Base-by-base conservation (phyloP, 2,888 invertebrate species). In the Drosophila sordidula region DNA sequence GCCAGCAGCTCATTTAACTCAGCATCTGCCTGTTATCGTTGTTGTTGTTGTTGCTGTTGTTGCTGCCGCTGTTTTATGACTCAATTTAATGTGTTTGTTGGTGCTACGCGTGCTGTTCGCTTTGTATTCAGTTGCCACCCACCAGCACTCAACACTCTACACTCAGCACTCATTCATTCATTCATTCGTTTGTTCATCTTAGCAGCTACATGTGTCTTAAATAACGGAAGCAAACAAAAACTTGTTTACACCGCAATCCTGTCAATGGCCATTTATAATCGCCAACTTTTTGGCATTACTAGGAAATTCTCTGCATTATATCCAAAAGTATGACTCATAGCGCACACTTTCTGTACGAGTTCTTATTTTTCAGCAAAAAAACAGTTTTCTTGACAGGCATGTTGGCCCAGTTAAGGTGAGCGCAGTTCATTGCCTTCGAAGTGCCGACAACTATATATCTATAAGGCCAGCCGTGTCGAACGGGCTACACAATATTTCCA, bases 81-180 rank as follows among this genome's bases (percentile, higher is more conserved):
- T 84, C 84, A 84, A 87, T 87, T 87, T 77, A 71, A 75, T 78
- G 77, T 64, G 70, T 85, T 83, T 80, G 75, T 79, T 75, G 70
- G 51, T 61, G 59, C 26, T 77, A 66, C 72, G 74, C 84, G 84
- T 83, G 84, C 75, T 76, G 70, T 42, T 64, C 56, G 47, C 54
- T 70, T 75, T 75, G 70, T 69, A 76, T 66, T 50, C 62, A 62
- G 45, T 34, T 55, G 72, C 81, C 76, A 78, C 78, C 71, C 80
- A 86, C 68, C 49, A 52, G 6, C 57, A 42, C 50, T 49, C 58
- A 50, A 11, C 49, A 44, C 45, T 26, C 51, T 36, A 26, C 52
- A 61, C 36, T 54, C 42, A 3, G 2, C 39, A 47, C 39, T 18
- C 64, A 74, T 47, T 61, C 56, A 66, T 71, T 58, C 25, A 57